These are phyloP conservation scores for Bellardia bayeri DNA, from an alignment of 2,888 invertebrate species.

Conservation along the genomic window DNA sequence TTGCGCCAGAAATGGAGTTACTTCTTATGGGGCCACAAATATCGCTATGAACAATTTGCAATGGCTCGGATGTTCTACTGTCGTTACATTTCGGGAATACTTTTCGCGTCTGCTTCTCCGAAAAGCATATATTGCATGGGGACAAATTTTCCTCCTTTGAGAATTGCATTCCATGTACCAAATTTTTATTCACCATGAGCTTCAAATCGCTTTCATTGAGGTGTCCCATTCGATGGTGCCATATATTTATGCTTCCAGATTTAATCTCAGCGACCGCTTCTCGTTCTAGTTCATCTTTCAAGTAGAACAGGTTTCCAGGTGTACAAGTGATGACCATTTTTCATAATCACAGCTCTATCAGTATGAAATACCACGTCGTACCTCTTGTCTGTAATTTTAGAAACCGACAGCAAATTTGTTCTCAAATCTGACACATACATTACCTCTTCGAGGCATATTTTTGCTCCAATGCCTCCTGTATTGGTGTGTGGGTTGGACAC, in stretches of 20 bases:
- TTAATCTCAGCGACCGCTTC: conserved; percentile 31
- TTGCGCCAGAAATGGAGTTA: conserved; percentile 10
- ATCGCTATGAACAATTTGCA: conserved; percentile 68
- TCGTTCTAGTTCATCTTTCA: conserved; percentile 33
- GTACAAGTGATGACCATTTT: conserved; percentile 31
- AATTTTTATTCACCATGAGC: background rate
- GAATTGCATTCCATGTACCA: conserved; percentile 54
- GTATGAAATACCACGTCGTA: conserved; percentile 59
- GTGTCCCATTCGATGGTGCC: conserved; percentile 64
- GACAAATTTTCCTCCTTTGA: background rate
- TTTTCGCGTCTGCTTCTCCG: conserved; percentile 59
- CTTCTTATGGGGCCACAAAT: conserved; percentile 65
- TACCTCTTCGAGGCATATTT: conserved; percentile 64
- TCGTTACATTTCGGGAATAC: conserved; percentile 44
- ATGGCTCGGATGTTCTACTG: conserved; percentile 44
- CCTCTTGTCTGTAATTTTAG: conserved; percentile 70
- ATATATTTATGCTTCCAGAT: conserved; percentile 35
- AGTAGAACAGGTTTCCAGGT: conserved; percentile 57
- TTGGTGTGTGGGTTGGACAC: too few relatives aligned
- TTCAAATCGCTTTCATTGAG: too few relatives aligned
- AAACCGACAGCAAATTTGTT: conserved; percentile 71
- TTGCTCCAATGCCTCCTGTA: conserved; percentile 40
- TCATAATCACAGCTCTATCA: conserved; percentile 29
- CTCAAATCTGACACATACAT: conserved; percentile 54
- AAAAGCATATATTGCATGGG: conserved; percentile 53